These are phyloP conservation scores for Cordylochernes scorpioides DNA, from an alignment of 2,888 invertebrate species.

Conservation along the genomic window DNA sequence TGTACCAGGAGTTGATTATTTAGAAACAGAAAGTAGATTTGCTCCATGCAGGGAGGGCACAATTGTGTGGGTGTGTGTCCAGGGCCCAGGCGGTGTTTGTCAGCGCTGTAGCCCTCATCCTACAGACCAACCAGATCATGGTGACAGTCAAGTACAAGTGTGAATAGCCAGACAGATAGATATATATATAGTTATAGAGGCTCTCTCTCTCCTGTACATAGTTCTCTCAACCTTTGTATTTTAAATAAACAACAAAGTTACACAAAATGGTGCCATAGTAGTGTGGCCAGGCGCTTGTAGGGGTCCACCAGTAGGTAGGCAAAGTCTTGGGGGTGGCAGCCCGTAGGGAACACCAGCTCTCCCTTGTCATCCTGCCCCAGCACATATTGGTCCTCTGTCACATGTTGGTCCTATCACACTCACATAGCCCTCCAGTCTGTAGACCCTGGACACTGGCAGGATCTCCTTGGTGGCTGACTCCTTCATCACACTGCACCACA, in stretches of 20 bases:
- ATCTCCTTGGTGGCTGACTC: too few relatives aligned
- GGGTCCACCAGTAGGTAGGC: conserved; percentile 28
- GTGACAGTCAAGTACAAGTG: conserved; percentile 83
- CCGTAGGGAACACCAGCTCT: conserved; percentile 18
- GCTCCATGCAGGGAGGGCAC: too few relatives aligned
- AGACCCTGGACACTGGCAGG: too few relatives aligned
- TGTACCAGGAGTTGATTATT: too few relatives aligned
- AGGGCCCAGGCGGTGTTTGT: conserved; percentile 86
- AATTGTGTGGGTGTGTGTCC: conserved; percentile 22
- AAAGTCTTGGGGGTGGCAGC: conserved; percentile 21
- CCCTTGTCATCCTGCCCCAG: too few relatives aligned
- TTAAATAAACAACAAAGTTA: neutral
- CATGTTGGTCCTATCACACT: too few relatives aligned
- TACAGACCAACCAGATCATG: conserved; percentile 92
- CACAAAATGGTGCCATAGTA: conserved; percentile 19
- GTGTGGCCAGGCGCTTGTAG: conserved; percentile 19
- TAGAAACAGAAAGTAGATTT: too few relatives aligned
- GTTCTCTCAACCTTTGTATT: neutral
- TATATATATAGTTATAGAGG: neutral
- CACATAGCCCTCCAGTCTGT: too few relatives aligned
- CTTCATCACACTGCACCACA: too few relatives aligned
- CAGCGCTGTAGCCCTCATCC: conserved; percentile 87
- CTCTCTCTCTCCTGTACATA: neutral
- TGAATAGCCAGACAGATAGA: conserved; percentile 25
- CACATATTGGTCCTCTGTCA: too few relatives aligned